A percentile compares a stretch with the other conserved stretches of the same genome.
phyloP scores from a whole-genome alignment of 2,888 invertebrate species.

The Artemia sinica region DNA sequence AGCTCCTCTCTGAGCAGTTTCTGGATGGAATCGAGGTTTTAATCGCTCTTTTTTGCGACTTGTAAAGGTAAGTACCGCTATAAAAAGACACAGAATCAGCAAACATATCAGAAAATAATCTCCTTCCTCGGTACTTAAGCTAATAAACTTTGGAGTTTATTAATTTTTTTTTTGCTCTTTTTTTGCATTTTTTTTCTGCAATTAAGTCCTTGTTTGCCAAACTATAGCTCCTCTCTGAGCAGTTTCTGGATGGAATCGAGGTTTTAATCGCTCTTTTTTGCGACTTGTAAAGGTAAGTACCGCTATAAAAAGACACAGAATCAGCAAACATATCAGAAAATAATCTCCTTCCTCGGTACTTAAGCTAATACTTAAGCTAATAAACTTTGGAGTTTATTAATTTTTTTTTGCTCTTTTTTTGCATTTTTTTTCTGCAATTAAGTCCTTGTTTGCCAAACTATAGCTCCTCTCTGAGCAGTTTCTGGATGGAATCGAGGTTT shows the following conservation, averaged over 20 bases:
- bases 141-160: no score
- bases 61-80: slow-evolving; percentile 54
- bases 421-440: no score
- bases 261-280: slow-evolving; percentile 56
- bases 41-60: slow-evolving; percentile 54
- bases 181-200: no score
- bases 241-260: slow-evolving; percentile 53
- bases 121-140: no score
- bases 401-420: no score
- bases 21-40: slow-evolving; percentile 52
- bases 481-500: slow-evolving; percentile 56
- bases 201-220: no score
- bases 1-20: slow-evolving; percentile 54
- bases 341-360: no score
- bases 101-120: no score
- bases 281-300: slow-evolving; percentile 50
- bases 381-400: no score
- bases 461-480: slow-evolving; percentile 52
- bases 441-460: slow-evolving; percentile 74
- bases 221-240: slow-evolving; percentile 58
- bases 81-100: slow-evolving; percentile 27
- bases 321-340: no score
- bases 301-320: slow-evolving; percentile 36
- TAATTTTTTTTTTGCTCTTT: no score
- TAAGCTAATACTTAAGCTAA: no score